Evolutionary conservation across 2,888 invertebrate species (phyloP).

Genomic region (Mythimna ferrago): DNA sequence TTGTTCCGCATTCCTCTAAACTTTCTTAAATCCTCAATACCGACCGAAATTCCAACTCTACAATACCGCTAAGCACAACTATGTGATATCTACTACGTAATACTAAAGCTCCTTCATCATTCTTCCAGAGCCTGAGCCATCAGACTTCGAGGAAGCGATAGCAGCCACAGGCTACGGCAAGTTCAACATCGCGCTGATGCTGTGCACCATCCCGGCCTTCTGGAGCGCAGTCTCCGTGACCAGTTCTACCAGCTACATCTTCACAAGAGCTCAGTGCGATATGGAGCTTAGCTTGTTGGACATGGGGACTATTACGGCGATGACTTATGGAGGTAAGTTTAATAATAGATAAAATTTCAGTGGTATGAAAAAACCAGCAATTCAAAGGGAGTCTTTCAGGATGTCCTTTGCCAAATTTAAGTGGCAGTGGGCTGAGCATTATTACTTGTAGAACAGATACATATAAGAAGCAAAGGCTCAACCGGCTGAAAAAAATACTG

Average conservation of each 20-base stretch:
- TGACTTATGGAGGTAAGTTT: slow-evolving; percentile 92
- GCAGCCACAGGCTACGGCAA: slow-evolving; percentile 92
- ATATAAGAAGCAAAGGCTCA: no score
- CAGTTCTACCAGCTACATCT: slow-evolving; percentile 93
- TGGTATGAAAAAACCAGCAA: no score
- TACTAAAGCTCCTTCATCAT: background rate
- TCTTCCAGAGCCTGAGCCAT: slow-evolving; percentile 68
- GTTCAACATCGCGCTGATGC: slow-evolving; percentile 92
- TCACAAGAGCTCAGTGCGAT: slow-evolving; percentile 94
- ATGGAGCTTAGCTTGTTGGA: slow-evolving; percentile 92
- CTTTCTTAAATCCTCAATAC: no score
- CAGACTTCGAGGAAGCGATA: slow-evolving; percentile 94
- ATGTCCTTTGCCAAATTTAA: no score
- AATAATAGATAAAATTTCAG: background rate
- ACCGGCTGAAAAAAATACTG: no score
- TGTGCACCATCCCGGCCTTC: slow-evolving; percentile 92
- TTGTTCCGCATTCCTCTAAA: no score
- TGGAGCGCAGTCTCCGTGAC: slow-evolving; percentile 93
- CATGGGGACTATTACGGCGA: slow-evolving; percentile 93
- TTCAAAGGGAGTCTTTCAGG: no score
- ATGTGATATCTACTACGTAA: no score
- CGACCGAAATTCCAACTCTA: no score
- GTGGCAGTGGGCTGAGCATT: no score
- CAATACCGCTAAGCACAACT: no score
- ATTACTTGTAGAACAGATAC: no score